These are phyloP conservation scores for Cettia cetti DNA, from an alignment of 2,113 vertebrate species.

Conservation along the genomic window DNA sequence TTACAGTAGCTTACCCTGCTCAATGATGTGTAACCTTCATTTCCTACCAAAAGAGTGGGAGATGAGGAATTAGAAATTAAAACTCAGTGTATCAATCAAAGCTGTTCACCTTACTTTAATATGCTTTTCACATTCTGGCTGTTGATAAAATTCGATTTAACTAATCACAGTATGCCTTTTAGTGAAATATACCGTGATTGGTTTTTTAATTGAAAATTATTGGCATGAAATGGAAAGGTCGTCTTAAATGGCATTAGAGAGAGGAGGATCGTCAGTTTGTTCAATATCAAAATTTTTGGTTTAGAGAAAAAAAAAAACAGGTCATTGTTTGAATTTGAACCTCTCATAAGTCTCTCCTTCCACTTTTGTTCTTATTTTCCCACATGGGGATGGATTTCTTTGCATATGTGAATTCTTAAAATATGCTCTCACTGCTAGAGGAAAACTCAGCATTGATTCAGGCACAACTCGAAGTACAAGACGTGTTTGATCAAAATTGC, in stretches of 20 bases:
- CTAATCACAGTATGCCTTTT: conserved; percentile 32
- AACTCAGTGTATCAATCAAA: conserved; percentile 26
- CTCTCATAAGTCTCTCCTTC: not conserved
- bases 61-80: conserved; percentile 9
- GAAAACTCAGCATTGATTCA: not conserved
- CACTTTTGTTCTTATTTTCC: not conserved
- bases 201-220: conserved; percentile 48
- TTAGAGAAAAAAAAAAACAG: not conserved
- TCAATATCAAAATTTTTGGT: not conserved
- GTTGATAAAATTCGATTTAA: conserved; percentile 58
- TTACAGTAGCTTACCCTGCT: conserved; percentile 3
- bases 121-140: conserved; percentile 32
- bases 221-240: conserved; percentile 37
- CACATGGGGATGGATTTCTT: not conserved
- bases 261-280: not conserved
- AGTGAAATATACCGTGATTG: conserved; percentile 33
- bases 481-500: not conserved
- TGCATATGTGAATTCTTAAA: not conserved
- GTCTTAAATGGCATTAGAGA: not conserved
- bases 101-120: conserved; percentile 12
- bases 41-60: conserved; percentile 1
- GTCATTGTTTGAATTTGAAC: not conserved
- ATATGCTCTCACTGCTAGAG: not conserved
- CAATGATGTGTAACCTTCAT: conserved; percentile 1
- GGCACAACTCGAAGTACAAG: not conserved